These are phyloP conservation scores for Syngnathus rostellatus DNA, from an alignment of 2,797 vertebrate genomes.

Conservation along the genomic window DNA sequence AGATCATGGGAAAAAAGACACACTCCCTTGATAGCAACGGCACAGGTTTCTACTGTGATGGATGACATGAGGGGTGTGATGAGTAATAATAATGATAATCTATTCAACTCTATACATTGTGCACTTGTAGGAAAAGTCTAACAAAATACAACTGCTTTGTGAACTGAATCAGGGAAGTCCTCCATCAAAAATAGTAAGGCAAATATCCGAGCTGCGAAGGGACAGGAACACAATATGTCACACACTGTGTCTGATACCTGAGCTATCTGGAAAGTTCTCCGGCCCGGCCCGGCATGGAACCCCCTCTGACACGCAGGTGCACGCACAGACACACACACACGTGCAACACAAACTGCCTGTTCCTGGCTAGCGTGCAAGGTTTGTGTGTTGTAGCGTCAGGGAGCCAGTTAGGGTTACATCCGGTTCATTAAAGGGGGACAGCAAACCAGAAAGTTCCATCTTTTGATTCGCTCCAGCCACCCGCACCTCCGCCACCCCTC, in stretches of 20 bases:
- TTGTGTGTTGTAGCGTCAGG: conserved; percentile 55
- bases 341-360: conserved; percentile 38
- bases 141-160: conserved; percentile 71
- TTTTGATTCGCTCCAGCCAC: conserved; percentile 35
- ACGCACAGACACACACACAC: conserved; percentile 26
- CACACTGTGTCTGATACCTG: conserved; percentile 68
- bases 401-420: conserved; percentile 48
- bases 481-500: conserved; percentile 1
- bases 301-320: conserved; percentile 41
- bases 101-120: conserved; percentile 65
- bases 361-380: conserved; percentile 46
- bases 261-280: conserved; percentile 68
- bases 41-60: conserved; percentile 32
- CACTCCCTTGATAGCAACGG: conserved; percentile 33
- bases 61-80: conserved; percentile 34
- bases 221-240: conserved; percentile 60
- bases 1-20: conserved; percentile 28
- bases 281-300: conserved; percentile 51
- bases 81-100: conserved; percentile 38
- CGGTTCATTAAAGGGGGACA: conserved; percentile 42
- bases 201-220: conserved; percentile 69
- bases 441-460: conserved; percentile 49
- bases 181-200: conserved; percentile 73
- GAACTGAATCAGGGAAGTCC: conserved; percentile 66
- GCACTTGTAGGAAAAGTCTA: conserved; percentile 68